A percentile compares a stretch with the other conserved stretches of the same genome.
Evolutionary conservation across 2,888 invertebrate genomes (phyloP).

Genomic region (Spicauda simplicius): DNA sequence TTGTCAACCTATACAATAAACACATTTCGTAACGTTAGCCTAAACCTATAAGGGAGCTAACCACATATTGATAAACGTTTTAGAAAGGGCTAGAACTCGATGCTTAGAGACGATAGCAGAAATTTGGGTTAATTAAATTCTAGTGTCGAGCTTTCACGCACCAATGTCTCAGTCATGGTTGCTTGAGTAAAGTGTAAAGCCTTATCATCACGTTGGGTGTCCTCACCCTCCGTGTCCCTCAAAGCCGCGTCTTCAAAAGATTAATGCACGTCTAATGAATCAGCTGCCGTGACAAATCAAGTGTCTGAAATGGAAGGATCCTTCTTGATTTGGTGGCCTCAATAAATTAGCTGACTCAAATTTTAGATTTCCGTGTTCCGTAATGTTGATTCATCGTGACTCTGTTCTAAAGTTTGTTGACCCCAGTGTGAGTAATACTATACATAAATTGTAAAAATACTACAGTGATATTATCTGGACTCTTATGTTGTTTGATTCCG

Average conservation of each 20-base stretch:
- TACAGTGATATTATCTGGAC: too few relatives aligned
- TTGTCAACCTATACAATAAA: too few relatives aligned
- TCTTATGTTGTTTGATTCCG: too few relatives aligned
- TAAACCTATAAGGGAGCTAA: neutral
- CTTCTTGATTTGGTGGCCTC: constrained; percentile 67
- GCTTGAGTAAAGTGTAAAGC: constrained; percentile 68
- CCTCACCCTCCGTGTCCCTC: constrained; percentile 45
- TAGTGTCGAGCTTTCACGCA: constrained; percentile 61
- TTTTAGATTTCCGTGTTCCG: constrained; percentile 23
- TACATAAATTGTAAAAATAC: too few relatives aligned
- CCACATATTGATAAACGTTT: constrained; percentile 63
- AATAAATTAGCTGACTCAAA: constrained; percentile 60
- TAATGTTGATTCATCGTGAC: too few relatives aligned
- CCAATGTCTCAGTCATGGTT: constrained; percentile 66
- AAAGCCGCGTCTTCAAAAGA: constrained; percentile 57
- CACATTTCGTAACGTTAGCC: neutral
- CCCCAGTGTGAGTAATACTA: too few relatives aligned
- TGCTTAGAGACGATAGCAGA: constrained; percentile 63
- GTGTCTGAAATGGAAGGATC: constrained; percentile 70
- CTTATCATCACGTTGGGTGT: constrained; percentile 70
- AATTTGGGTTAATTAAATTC: constrained; percentile 78
- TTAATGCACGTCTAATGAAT: constrained; percentile 77
- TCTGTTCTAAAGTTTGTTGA: too few relatives aligned
- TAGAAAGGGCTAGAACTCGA: constrained; percentile 47
- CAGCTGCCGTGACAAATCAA: constrained; percentile 79